These are phyloP conservation scores for Tyria jacobaeae DNA, from an alignment of 2,888 invertebrate genomes.

Conservation along the genomic window DNA sequence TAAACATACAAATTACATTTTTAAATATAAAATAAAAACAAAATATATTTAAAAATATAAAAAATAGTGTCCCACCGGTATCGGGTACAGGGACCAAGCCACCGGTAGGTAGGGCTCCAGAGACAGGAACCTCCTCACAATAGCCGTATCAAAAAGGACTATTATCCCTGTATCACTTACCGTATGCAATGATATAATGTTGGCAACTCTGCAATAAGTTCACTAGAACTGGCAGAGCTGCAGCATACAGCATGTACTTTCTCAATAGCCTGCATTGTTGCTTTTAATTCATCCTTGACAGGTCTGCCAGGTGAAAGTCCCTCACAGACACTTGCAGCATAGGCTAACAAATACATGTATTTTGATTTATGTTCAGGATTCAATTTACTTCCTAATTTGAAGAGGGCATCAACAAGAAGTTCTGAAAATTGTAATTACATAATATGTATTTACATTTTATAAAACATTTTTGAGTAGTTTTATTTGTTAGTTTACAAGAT, in stretches of 20 bases:
- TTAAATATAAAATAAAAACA: too few species aligned
- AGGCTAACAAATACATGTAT: conserved; percentile 97
- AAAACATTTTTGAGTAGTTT: neutral
- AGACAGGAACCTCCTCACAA: too few species aligned
- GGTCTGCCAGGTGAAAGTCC: conserved; percentile 88
- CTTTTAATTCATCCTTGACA: conserved; percentile 96
- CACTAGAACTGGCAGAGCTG: conserved; percentile 96
- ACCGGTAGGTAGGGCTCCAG: too few species aligned
- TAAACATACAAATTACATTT: too few species aligned
- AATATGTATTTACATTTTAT: neutral
- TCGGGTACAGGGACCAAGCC: too few species aligned
- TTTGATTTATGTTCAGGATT: conserved; percentile 99
- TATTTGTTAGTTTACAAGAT: too few species aligned
- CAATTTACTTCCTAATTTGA: conserved; percentile 96
- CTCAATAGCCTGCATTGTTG: conserved; percentile 96
- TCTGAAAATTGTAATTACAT: conserved; percentile 80
- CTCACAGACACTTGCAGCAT: conserved; percentile 97
- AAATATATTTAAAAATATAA: too few species aligned
- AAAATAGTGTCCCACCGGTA: too few species aligned
- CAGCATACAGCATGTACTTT: conserved; percentile 96
- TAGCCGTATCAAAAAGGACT: too few species aligned
- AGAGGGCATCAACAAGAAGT: conserved; percentile 96
- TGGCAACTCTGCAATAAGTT: conserved; percentile 96
- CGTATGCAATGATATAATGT: conserved; percentile 96
- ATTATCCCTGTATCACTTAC: conserved; percentile 69